Conservation (phyloP, 2,888 invertebrate species). For the Orthonychiurus folsomi region DNA sequence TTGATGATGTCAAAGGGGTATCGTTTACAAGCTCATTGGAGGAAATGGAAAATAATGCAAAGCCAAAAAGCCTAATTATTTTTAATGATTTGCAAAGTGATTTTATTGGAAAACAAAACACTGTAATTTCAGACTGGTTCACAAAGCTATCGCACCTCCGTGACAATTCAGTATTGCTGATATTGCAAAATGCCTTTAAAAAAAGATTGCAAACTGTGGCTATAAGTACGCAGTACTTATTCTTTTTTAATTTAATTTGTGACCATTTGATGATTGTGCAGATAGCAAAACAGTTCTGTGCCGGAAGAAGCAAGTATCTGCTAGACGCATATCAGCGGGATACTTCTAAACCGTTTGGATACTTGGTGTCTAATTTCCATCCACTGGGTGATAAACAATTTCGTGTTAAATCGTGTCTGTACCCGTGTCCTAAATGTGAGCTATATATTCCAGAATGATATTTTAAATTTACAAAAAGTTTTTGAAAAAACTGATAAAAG, state of each 20-base stretch:
- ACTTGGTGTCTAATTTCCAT: slow-evolving; percentile 7
- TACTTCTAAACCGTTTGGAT: background rate
- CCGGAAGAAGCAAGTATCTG: background rate
- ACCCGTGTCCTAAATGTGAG: background rate
- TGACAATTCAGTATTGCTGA: too few species aligned
- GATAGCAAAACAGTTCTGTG: background rate
- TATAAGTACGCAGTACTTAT: background rate
- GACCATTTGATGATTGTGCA: background rate
- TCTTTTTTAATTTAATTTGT: background rate
- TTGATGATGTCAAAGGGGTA: too few species aligned
- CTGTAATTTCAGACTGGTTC: too few species aligned
- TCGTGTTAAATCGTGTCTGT: background rate
- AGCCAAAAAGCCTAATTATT: too few species aligned
- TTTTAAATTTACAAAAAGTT: background rate
- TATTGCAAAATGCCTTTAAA: too few species aligned
- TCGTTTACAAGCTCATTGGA: too few species aligned
- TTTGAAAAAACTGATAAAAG: background rate
- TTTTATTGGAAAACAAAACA: too few species aligned
- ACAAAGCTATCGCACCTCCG: too few species aligned
- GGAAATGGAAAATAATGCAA: too few species aligned
- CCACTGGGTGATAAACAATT: background rate
- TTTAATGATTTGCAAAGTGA: too few species aligned
- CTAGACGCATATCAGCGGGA: background rate
- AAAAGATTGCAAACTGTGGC: too few species aligned
- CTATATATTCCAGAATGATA: background rate